Evolutionary conservation across 2,113 vertebrate genomes (phyloP).

Genomic region (Okapia johnstoni): DNA sequence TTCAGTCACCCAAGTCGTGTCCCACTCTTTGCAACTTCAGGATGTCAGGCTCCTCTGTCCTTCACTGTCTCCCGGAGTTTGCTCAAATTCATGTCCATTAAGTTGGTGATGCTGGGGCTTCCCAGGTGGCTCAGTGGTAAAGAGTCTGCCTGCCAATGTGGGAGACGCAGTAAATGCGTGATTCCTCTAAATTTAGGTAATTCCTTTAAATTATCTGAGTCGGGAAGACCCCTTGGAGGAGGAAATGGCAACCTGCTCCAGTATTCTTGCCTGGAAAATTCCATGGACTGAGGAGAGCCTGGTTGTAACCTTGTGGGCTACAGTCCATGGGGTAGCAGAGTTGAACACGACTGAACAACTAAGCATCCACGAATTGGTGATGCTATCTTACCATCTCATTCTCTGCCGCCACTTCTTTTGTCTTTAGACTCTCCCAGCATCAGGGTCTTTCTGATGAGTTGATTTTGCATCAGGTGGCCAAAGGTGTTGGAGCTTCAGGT

Average conservation of each 20-base stretch:
- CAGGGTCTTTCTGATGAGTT: not conserved
- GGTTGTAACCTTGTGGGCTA: not conserved
- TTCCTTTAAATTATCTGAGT: not conserved
- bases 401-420: not conserved
- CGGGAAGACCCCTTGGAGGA: not conserved
- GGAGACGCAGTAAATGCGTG: not conserved
- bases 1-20: not conserved
- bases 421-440: not conserved
- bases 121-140: not conserved
- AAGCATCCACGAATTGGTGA: not conserved
- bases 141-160: not conserved
- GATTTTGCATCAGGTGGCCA: not conserved
- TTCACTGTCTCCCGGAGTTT: not conserved
- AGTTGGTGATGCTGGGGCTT: not conserved
- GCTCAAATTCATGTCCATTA: not conserved
- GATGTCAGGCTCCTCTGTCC: not conserved
- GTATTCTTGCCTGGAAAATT: not conserved
- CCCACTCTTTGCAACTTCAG: not conserved
- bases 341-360: not conserved
- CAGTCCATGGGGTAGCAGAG: not conserved
- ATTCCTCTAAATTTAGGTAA: not conserved
- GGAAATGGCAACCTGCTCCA: not conserved
- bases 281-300: not conserved
- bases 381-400: not conserved
- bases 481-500: not conserved